A percentile compares a stretch with the other conserved stretches of the same genome.
Conservation (phyloP, 2,797 vertebrate genomes). For the Pelobates cultripes region DNA sequence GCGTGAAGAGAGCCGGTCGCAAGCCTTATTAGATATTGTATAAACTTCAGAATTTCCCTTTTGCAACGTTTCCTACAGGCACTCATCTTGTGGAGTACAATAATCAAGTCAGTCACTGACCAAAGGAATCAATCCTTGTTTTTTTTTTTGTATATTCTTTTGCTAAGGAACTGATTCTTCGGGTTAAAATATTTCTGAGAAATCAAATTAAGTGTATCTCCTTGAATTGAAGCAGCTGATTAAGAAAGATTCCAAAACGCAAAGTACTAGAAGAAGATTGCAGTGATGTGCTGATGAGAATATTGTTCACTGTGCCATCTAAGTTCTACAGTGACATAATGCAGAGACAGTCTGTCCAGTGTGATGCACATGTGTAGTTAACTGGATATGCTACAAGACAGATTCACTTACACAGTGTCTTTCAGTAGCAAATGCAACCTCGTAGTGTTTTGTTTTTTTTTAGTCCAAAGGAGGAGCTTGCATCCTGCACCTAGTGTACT, state of each 20-base stretch:
- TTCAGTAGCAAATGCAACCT: conserved; percentile 82
- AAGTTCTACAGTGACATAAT: conserved; percentile 69
- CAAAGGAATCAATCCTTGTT: conserved; percentile 15
- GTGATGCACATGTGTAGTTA: conserved; percentile 58
- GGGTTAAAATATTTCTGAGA: conserved; percentile 64
- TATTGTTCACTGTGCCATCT: conserved; percentile 66
- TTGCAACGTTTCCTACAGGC: conserved; percentile 96
- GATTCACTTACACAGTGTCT: conserved; percentile 72
- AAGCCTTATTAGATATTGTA: conserved; percentile 93
- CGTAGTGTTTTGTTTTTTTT: conserved; percentile 70
- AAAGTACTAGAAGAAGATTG: conserved; percentile 38
- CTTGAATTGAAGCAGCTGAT: conserved; percentile 56
- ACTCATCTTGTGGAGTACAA: conserved; percentile 80
- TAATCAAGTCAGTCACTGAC: conserved; percentile 59
- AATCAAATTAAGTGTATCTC: conserved; percentile 50
- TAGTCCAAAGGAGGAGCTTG: conserved; percentile 79
- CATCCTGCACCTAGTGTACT: conserved; percentile 61
- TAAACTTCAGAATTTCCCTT: conserved; percentile 93
- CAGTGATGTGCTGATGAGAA: conserved; percentile 57
- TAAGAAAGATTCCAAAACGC: conserved; percentile 54
- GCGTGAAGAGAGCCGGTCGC: conserved; percentile 91
- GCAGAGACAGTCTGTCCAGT: conserved; percentile 61
- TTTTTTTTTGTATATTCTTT: neutral
- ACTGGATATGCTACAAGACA: conserved; percentile 60
- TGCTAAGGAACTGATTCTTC: conserved; percentile 36